Base-by-base conservation (phyloP, 2,797 vertebrate species). In the Ambastaia sidthimunki region DNA sequence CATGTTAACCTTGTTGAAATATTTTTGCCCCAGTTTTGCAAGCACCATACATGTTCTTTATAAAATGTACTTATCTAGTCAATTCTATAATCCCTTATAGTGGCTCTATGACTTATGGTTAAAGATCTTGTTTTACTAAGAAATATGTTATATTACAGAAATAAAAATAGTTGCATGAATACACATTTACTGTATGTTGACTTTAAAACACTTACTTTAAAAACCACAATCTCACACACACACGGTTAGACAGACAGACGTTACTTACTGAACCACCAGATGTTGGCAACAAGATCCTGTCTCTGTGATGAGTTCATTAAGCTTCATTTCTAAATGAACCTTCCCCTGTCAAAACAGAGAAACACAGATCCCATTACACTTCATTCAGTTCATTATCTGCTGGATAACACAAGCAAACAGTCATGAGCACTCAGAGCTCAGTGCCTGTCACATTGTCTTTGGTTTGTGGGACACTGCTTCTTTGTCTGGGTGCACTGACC, bases 271-370 rank as follows among this genome's bases (percentile, higher is more conserved):
- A 90, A 99, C 97, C 89, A 94, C 91, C 87, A 99, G 94, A 34
- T 96, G 96, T 81, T 97, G 97, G 91, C 95, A 95, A 47, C 95
- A 90, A 57, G 96, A 96, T 90, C 97, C 97, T 72, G 96, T 97
- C 85, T 98, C 97, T 87, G 97, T 97, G 91, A 99, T 99, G 91
- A 99, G 91, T 89, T 99, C 97, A 85, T 97, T 98, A 89, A 98
- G 85, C 86, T 95, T 95, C 94, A 99, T 95, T 92, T 98, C 98
- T 87, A 99, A 93, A 87, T 99, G 97, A 93, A 99, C 97, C 91
- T 98, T 98, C 78, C 98, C 98, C 98, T 99, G 90, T 80, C 60
- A 83, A 68, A 69, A 72, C 4, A 74, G 25, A 80, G 13, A 70
- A 18, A 78, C 21, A 63, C 79, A 77, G 15, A 80, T 31, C n/a